These are phyloP conservation scores for Hemibagrus wyckioides DNA, from an alignment of 2,113 vertebrate genomes.

Conservation along the genomic window DNA sequence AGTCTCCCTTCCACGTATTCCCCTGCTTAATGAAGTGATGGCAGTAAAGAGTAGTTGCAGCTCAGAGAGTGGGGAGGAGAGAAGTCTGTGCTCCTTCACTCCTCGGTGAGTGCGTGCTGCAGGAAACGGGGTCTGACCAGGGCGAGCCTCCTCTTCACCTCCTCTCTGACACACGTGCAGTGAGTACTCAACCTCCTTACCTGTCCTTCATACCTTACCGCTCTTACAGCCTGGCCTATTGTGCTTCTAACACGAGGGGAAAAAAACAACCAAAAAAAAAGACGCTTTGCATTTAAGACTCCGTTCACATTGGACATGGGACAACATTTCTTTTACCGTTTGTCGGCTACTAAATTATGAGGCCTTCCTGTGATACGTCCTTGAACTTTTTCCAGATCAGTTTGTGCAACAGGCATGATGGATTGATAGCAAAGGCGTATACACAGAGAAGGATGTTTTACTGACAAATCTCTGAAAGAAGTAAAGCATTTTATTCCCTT, in stretches of 20 bases:
- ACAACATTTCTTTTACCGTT: neutral
- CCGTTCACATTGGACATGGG: neutral
- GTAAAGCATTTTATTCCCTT: neutral
- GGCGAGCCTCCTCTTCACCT: conserved; percentile 47
- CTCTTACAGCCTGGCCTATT: conserved; percentile 20
- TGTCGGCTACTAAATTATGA: conserved; percentile 26
- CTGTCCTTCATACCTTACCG: conserved; percentile 1
- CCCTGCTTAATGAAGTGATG: conserved; percentile 46
- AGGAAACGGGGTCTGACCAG: conserved; percentile 58
- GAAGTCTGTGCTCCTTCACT: conserved; percentile 40
- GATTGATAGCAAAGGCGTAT: conserved; percentile 31
- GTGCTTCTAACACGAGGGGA: neutral
- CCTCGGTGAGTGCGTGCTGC: conserved; percentile 46
- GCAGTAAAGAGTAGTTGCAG: conserved; percentile 49
- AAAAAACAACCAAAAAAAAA: neutral
- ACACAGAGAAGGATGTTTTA: neutral
- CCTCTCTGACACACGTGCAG: conserved; percentile 38
- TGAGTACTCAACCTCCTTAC: conserved; percentile 51
- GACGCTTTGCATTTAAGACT: neutral
- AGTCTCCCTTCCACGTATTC: conserved; percentile 35
- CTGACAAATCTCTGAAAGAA: neutral
- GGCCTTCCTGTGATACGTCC: conserved; percentile 44
- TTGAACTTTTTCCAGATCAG: conserved; percentile 23
- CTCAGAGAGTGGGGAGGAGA: conserved; percentile 61
- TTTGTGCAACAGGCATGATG: conserved; percentile 16